These are phyloP conservation scores for Medauroidea extradentata DNA, from an alignment of 1,140 invertebrate species.

Conservation along the genomic window DNA sequence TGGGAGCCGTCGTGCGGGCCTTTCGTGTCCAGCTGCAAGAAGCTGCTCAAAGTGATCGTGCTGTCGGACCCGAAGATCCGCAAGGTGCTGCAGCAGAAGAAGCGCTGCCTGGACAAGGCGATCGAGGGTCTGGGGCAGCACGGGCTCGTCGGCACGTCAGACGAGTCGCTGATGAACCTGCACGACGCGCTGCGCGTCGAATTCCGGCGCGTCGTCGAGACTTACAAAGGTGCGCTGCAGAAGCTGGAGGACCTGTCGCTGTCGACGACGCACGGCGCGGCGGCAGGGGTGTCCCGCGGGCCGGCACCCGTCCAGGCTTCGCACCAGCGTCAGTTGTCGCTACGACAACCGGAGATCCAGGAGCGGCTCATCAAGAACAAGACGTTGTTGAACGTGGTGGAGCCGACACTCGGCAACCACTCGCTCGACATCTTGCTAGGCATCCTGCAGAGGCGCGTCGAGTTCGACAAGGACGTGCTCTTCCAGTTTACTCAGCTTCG, in stretches of 20 bases:
- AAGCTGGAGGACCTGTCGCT: constrained; percentile 77
- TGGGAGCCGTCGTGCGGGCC: constrained; percentile 48
- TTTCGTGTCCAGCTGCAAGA: constrained; percentile 50
- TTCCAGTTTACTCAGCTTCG: constrained; percentile 65
- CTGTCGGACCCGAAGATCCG: constrained; percentile 52
- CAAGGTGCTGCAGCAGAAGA: constrained; percentile 55
- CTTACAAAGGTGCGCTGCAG: constrained; percentile 81
- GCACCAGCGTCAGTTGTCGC: constrained; percentile 81
- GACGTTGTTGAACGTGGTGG: constrained; percentile 78
- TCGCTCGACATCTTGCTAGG: constrained; percentile 51
- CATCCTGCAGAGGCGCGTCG: constrained; percentile 59
- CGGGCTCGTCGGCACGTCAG: constrained; percentile 65
- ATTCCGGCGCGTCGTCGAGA: constrained; percentile 75
- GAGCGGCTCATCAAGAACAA: constrained; percentile 89
- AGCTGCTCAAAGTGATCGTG: constrained; percentile 46
- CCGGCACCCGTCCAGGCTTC: constrained; percentile 81
- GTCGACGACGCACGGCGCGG: constrained; percentile 36
- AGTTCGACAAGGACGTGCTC: constrained; percentile 65
- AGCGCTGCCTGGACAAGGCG: constrained; percentile 72
- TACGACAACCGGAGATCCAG: constrained; percentile 75
- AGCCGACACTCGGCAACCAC: constrained; percentile 55
- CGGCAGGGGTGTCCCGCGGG: constrained; percentile 53
- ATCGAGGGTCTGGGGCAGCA: constrained; percentile 83
- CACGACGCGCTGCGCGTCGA: constrained; percentile 64
- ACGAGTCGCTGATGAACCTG: constrained; percentile 53